Evolutionary conservation across 2,113 vertebrate species (phyloP).

Genomic region (Aphelocoma coerulescens): DNA sequence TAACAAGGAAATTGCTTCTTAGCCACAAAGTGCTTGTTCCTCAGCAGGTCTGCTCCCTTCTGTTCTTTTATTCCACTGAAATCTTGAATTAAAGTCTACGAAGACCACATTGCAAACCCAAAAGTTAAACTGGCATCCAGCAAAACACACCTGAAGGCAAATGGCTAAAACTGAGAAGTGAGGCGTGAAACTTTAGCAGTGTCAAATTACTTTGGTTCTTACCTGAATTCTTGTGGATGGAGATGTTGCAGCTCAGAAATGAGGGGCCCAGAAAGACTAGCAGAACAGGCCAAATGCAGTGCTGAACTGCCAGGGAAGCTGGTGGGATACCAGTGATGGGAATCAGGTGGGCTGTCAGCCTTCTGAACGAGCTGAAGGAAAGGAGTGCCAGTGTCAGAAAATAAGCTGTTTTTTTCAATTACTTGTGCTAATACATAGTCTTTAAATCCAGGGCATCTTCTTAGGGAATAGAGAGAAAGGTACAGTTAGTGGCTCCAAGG

Average conservation of each 20-base stretch:
- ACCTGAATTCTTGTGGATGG: not conserved
- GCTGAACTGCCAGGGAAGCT: not conserved
- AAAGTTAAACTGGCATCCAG: not conserved
- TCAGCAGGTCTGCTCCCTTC: not conserved
- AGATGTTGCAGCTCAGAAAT: not conserved
- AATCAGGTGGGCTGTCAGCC: not conserved
- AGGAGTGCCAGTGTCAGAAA: not conserved
- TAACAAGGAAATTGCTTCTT: not conserved
- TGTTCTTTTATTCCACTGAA: not conserved
- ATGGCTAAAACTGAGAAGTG: not conserved
- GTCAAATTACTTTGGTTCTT: not conserved
- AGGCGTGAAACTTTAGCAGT: not conserved
- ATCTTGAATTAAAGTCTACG: not conserved
- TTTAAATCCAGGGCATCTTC: slow-evolving; percentile 16
- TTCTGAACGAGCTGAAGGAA: not conserved
- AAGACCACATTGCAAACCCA: not conserved
- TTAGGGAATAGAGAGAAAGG: not conserved
- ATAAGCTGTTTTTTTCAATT: not conserved
- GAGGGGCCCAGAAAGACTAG: not conserved
- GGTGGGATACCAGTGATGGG: not conserved
- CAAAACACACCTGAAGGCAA: not conserved
- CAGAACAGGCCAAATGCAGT: not conserved
- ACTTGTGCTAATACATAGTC: not conserved
- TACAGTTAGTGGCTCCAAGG: not conserved
- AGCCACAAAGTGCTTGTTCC: not conserved